Percentiles rank a stretch among this genome's conserved stretches.
Conservation (phyloP, 53 echinoderm and acorn worm genomes). For the Paracentrotus lividus region DNA sequence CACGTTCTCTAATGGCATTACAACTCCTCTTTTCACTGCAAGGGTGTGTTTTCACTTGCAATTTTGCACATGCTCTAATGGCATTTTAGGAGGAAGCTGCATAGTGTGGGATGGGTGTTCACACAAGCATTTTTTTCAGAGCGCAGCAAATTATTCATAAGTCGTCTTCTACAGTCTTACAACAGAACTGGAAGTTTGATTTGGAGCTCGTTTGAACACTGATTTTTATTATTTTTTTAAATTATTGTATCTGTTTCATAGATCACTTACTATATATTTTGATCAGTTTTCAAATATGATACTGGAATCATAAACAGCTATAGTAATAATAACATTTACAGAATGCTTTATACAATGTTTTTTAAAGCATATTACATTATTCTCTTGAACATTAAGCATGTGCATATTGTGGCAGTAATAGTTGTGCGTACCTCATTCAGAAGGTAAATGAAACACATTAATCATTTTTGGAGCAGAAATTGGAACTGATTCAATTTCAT, state of each 20-base stretch:
- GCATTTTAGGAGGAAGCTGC: no score
- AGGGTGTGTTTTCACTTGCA: constrained; percentile 42
- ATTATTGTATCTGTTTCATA: background rate
- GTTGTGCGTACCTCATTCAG: background rate
- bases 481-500: constrained; percentile 21
- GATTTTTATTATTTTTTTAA: no score
- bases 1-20: background rate
- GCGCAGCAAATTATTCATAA: background rate
- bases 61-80: background rate
- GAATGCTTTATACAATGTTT: no score
- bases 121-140: background rate
- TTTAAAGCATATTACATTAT: background rate
- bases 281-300: no score
- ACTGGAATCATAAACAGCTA: background rate
- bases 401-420: background rate
- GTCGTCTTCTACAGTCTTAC: background rate
- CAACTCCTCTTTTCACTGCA: background rate
- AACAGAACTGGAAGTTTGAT: background rate
- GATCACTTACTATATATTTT: background rate
- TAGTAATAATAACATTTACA: no score
- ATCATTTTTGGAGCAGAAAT: background rate
- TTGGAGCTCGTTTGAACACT: background rate
- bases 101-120: no score
- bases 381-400: background rate
- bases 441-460: background rate